Evolutionary conservation across 2,797 vertebrate genomes (phyloP).

Genomic region (Eurystomus glaucurus): DNA sequence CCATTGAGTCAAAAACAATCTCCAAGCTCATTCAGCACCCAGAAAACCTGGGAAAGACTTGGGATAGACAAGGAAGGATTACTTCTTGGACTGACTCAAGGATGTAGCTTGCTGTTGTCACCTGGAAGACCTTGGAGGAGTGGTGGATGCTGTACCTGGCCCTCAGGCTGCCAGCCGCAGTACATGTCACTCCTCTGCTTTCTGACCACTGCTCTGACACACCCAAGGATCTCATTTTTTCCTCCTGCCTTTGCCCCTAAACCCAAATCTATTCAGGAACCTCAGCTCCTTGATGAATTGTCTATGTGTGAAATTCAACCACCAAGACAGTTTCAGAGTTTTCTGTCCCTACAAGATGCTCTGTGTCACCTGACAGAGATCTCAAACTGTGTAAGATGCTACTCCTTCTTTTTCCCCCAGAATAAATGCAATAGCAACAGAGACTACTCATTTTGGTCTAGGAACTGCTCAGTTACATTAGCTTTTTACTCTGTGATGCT

Average conservation of each 20-base stretch:
- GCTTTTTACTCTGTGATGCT: not conserved
- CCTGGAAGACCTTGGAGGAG: not conserved
- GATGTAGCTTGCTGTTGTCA: not conserved
- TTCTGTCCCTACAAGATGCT: not conserved
- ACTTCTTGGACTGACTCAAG: not conserved
- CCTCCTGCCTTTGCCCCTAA: not conserved
- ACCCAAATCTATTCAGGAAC: not conserved
- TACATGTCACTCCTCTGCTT: not conserved
- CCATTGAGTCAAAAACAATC: not conserved
- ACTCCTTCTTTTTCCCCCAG: not conserved
- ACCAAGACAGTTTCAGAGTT: not conserved
- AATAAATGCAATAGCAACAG: not conserved
- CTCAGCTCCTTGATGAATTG: not conserved
- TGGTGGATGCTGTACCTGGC: not conserved
- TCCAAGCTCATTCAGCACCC: not conserved
- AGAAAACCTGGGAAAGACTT: not conserved
- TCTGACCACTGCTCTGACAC: accelerated
- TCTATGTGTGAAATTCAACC: not conserved
- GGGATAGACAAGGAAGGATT: not conserved
- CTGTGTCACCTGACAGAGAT: not conserved
- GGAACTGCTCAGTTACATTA: not conserved
- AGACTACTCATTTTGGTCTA: not conserved
- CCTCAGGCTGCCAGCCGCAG: not conserved
- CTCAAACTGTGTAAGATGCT: not conserved
- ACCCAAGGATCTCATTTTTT: not conserved